Base-by-base conservation (phyloP, 2,797 vertebrate species). In the Enteromius viviparus region DNA sequence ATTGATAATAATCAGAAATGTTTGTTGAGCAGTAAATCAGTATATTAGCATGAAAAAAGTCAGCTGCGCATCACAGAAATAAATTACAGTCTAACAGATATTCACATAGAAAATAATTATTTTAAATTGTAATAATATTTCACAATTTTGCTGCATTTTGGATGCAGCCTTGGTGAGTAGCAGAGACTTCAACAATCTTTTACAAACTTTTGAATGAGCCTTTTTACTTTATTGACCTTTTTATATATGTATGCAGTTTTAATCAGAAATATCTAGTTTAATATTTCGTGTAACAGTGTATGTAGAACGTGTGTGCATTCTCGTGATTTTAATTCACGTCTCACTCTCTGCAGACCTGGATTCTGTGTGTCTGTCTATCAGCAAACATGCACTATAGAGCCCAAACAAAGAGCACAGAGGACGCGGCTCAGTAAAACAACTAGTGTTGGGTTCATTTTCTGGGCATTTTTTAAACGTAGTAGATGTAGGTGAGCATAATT, bases 401-500 rank as follows among this genome's bases (percentile, higher is more conserved):
- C 29, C 17, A 19, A 51, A 21, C 70, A 53, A 21, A 72, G 71
- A 64, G 14, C 1, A 51, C 2, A 10, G 6, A 72, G n/a, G 26
- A 51, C 5, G 71, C n/a, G 32, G 37, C 12, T 2, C 37, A 26
- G 14, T 26, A 6, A 76, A 60, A 60, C 53, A 23, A 26, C 37
- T 26, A 34, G 11, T 66, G 76, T 49, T 49, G 76, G 66, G 77
- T 68, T 66, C 7, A 23, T 49, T 68, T 37, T 53, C 45, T 37
- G 29, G 29, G 4, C 9, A 23, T 53, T 51, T 78, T 68, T 79
- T 12, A 66, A 23, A 23, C 3, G 12, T 37, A 23, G 64, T 68
- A 68, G 32, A 79, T 79, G 77, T 37, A 51, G 29, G 15, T 45
- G 21, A n/a, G 71, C 60, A 68, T 69, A 62, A 60, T 71, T 58